Base-by-base conservation (phyloP, 2,797 vertebrate species). In the Onychomys leucogaster region DNA sequence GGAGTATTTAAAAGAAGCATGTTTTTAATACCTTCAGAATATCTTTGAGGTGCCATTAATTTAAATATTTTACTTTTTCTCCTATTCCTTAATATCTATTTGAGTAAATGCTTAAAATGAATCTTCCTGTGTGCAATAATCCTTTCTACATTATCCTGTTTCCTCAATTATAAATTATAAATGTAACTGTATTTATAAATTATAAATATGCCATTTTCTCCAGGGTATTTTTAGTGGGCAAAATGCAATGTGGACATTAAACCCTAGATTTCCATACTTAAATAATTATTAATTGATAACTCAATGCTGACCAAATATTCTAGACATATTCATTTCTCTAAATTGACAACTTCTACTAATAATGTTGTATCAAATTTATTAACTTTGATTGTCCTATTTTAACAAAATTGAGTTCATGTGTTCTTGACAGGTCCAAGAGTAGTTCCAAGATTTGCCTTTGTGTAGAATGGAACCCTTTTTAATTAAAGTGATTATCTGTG, bases 401-500 rank as follows among this genome's bases (percentile, higher is more conserved):
- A 69, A 59, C 43, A 94, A 97, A 97, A 96, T 61, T 71, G 89
- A 97, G 90, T 86, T 69, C 41, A 94, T 94, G 96, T 93, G 76
- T 76, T 96, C 77, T 77, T 96, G 95, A 88, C 65, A 89, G 6
- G 21, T 76, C 59, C 69, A 97, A 97, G 96, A 96, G 55, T 95
- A 91, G 96, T 89, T 97, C 4, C 63, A 96, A 37, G 78, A 93
- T 94, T 95, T 98, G 93, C 76, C 93, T 89, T 95, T 43, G 13
- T 96, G 77, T 88, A 82, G 90, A 97, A 63, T 94, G 90, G 84
- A 94, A 86, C 83, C 95, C 32, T 97, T 98, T 37, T 97, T 97
- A 98, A 98, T 90, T 98, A 98, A 98, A 98, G 91, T 65, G 87
- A 95, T 19, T 94, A 94, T 92, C 98, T 98, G 97, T 95, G 94